Evolutionary conservation across 2,888 invertebrate species (phyloP).

Genomic region (Loripinus fragilis): DNA sequence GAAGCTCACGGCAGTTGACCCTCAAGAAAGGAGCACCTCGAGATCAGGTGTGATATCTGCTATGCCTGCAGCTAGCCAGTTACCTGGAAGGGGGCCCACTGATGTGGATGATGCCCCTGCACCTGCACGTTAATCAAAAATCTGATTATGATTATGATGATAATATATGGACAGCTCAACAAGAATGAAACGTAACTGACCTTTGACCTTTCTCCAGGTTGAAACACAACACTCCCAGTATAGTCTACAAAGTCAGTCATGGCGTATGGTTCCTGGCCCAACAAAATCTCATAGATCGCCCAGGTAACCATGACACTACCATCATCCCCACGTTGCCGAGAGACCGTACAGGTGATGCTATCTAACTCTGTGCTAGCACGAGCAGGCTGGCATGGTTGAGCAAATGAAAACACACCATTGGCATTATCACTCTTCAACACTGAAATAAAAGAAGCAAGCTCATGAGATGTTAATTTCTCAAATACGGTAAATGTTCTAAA

Average conservation of each 20-base stretch:
- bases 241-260: slow-evolving; percentile 74
- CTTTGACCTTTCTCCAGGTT: slow-evolving; percentile 75
- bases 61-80: no score
- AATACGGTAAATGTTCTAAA: no score
- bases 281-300: slow-evolving; percentile 66
- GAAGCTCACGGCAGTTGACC: no score
- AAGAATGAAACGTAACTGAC: no score
- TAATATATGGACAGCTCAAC: no score
- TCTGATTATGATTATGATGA: no score
- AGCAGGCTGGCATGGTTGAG: slow-evolving; percentile 71
- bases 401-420: slow-evolving; percentile 81
- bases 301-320: slow-evolving; percentile 78
- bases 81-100: no score
- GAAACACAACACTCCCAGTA: slow-evolving; percentile 75
- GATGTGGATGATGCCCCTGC: no score
- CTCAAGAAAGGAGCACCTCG: no score
- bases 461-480: no score
- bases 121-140: no score
- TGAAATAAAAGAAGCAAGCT: slow-evolving; percentile 52
- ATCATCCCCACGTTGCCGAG: slow-evolving; percentile 76
- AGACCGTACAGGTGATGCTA: slow-evolving; percentile 71
- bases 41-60: no score
- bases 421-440: slow-evolving; percentile 83
- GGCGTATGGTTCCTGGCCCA: slow-evolving; percentile 47
- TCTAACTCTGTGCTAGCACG: slow-evolving; percentile 61